Evolutionary conservation across 1,140 invertebrate species (phyloP).

Genomic region (Protaetia brevitarsis): DNA sequence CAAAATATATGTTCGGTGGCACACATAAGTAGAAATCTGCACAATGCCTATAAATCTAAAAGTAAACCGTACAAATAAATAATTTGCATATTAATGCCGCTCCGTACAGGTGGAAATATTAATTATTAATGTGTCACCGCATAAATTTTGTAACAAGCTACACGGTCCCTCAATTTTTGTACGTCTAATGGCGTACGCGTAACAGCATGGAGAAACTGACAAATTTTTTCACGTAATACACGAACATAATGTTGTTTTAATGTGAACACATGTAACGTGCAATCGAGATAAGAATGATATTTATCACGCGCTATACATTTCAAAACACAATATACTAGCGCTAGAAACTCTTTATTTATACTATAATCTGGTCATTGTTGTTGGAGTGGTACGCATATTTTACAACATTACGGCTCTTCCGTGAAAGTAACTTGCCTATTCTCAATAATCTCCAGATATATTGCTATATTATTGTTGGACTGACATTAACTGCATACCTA

Average conservation of each 20-base stretch:
- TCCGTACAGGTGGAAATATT: conserved; percentile 10
- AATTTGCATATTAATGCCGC: no score
- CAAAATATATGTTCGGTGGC: no score
- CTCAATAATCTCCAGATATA: conserved; percentile 25
- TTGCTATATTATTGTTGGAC: conserved; percentile 23
- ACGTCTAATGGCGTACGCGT: neutral
- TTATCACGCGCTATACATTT: neutral
- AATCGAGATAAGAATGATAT: conserved; percentile 10
- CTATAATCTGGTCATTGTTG: conserved; percentile 22
- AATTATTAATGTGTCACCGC: conserved; percentile 7
- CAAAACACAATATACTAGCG: conserved; percentile 19
- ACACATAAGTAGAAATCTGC: no score
- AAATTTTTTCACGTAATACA: neutral
- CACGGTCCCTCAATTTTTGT: neutral
- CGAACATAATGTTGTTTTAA: conserved; percentile 3
- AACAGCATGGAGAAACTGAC: neutral
- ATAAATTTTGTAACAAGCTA: conserved; percentile 13
- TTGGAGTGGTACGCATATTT: conserved; percentile 22
- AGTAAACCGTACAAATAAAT: no score
- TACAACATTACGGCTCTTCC: conserved; percentile 25
- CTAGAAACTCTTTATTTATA: conserved; percentile 21
- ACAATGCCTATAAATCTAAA: no score
- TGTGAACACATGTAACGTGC: conserved; percentile 18
- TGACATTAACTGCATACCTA: conserved; percentile 24
- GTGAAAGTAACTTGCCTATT: conserved; percentile 31